Percentiles rank a stretch among this genome's conserved stretches.
Conservation (phyloP, 1,140 invertebrate genomes). For the Latrodectus geometricus region DNA sequence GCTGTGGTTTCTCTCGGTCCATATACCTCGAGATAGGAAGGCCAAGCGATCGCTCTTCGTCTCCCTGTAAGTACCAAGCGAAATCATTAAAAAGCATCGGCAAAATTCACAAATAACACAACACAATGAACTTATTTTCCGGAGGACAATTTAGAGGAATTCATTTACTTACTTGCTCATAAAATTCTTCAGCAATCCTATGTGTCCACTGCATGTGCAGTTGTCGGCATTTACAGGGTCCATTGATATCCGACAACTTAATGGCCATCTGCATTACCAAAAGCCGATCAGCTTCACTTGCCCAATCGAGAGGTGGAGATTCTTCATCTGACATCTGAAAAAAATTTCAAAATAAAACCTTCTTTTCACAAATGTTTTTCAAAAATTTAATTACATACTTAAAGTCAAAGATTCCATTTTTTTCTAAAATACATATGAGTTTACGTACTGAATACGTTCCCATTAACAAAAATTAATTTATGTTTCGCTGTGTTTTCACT, state of each 20-base stretch:
- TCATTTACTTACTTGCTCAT: conserved; percentile 76
- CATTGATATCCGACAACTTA: conserved; percentile 96
- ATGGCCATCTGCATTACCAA: conserved; percentile 94
- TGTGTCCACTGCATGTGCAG: conserved; percentile 92
- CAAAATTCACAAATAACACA: background rate
- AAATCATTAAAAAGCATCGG: background rate
- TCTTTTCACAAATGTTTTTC: too few relatives aligned
- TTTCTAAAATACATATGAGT: too few relatives aligned
- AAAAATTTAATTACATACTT: too few relatives aligned
- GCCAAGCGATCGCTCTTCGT: conserved; percentile 74
- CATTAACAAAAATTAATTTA: too few relatives aligned
- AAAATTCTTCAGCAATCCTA: conserved; percentile 91
- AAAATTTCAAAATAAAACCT: too few relatives aligned
- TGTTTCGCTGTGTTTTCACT: too few relatives aligned
- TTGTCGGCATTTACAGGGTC: conserved; percentile 81
- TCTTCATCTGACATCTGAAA: conserved; percentile 64
- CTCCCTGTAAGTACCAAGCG: conserved; percentile 69
- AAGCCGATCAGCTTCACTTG: conserved; percentile 80
- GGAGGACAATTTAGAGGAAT: background rate
- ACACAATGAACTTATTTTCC: background rate
- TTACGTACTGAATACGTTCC: too few relatives aligned
- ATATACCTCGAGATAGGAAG: conserved; percentile 77
- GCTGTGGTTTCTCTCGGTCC: conserved; percentile 75
- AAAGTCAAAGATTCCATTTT: too few relatives aligned
- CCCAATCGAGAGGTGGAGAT: conserved; percentile 66